A percentile compares a stretch with the other conserved stretches of the same genome.
Conservation (phyloP, 2,888 invertebrate genomes). For the Dendrolimus houi region DNA sequence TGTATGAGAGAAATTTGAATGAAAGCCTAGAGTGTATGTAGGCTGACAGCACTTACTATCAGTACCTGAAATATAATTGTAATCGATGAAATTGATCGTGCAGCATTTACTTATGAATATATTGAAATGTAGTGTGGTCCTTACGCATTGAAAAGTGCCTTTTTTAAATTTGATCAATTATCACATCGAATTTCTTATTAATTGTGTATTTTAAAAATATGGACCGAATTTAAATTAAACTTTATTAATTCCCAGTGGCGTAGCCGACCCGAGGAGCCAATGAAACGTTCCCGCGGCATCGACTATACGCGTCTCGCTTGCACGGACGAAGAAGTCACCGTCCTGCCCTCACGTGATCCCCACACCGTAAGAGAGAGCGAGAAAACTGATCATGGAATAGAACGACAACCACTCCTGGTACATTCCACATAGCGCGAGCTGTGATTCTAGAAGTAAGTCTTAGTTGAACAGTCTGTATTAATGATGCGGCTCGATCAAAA, state of each 20-base stretch:
- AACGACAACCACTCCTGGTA: constrained; percentile 53
- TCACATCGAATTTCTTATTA: too few species aligned
- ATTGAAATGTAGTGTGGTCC: too few species aligned
- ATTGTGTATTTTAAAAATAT: too few species aligned
- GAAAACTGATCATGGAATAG: constrained; percentile 19
- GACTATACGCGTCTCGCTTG: constrained; percentile 54
- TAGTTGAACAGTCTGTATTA: not conserved
- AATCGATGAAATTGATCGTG: too few species aligned
- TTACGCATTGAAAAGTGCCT: too few species aligned
- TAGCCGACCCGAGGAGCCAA: constrained; percentile 20
- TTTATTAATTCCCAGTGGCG: constrained; percentile 8
- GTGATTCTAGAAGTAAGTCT: constrained; percentile 48
- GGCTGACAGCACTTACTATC: too few species aligned
- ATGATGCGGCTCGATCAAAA: too few species aligned
- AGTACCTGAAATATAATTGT: too few species aligned
- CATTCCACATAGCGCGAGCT: constrained; percentile 58
- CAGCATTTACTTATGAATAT: too few species aligned
- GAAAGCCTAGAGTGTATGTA: too few species aligned
- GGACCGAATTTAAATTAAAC: not conserved
- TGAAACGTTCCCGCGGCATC: constrained; percentile 29
- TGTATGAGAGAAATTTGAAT: too few species aligned
- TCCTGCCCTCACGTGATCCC: constrained; percentile 32
- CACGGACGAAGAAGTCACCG: constrained; percentile 49
- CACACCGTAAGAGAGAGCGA: constrained; percentile 25
- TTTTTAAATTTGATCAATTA: too few species aligned